phyloP scores from a whole-genome alignment of 2,797 vertebrate genomes.

The Sylvia borin region DNA sequence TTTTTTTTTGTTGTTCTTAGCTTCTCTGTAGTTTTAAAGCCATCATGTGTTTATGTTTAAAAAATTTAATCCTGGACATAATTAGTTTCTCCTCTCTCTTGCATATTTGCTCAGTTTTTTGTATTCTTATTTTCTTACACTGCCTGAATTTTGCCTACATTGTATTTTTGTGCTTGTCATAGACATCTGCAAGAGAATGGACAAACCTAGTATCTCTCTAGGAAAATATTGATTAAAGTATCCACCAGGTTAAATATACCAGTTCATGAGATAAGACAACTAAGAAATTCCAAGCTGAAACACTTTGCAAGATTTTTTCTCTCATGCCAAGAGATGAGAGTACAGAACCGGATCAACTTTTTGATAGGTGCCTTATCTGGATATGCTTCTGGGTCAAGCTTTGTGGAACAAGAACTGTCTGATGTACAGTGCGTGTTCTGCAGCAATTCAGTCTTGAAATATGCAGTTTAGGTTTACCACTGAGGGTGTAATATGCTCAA shows the following conservation, averaged over 20 bases:
- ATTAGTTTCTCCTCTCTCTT: neutral
- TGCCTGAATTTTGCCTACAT: neutral
- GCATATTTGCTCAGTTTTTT: neutral
- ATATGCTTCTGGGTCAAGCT: neutral
- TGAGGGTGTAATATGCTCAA: neutral
- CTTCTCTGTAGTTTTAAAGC: neutral
- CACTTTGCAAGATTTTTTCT: neutral
- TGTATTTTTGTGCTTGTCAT: rapidly evolving
- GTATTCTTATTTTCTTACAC: neutral
- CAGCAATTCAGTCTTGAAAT: neutral
- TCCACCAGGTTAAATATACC: neutral
- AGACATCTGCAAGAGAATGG: neutral
- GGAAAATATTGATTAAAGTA: neutral
- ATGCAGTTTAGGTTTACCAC: neutral
- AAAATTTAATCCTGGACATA: neutral
- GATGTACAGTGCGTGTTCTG: neutral
- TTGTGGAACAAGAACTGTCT: neutral
- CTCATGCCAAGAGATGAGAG: neutral
- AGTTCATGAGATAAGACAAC: neutral
- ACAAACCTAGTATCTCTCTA: neutral
- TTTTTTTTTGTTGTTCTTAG: neutral
- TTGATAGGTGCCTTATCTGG: neutral
- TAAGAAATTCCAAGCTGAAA: neutral
- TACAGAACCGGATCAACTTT: neutral
- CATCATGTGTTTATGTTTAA: neutral